Base-by-base conservation (phyloP, 2,113 vertebrate species). In the Hassar affinis region DNA sequence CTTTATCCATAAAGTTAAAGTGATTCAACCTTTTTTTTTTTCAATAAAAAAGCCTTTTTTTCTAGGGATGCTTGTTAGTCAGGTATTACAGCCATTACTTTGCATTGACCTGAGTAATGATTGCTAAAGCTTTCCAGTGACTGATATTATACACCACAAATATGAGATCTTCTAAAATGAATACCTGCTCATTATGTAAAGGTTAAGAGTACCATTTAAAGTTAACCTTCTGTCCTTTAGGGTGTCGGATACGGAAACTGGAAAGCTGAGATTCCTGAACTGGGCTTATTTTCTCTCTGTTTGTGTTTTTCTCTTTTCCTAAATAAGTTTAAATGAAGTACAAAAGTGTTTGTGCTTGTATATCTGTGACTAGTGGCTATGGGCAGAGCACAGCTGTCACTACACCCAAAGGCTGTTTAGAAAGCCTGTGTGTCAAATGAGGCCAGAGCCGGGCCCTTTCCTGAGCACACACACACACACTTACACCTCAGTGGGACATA, bases 391-490 rank as follows among this genome's bases (percentile, higher is more conserved):
- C 85, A 86, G 81, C 85, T 86, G 77, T 83, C n/a, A 25, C 81
- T 86, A 86, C 81, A 83, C 66, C 85, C 76, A 86, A 59, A 33
- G 85, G 85, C 85, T 86, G 81, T 86, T 83, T 86, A 74, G 85
- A 83, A 79, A 83, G 47, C 56, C 85, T 74, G 33, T 35, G 80
- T 79, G 77, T 83, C 85, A 79, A 80, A 83, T 74, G 80, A 71
- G 80, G 62, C 80, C 80, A 86, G 74, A 66, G 69, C 72, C 3
- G 25, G 56, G 61, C 49, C 25, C 68, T 52, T 69, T 61, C 49
- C 74, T 57, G 35, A 85, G 66, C 56, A 17, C 62, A 18, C 72
- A 66, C 45, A 27, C 83, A 84, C 33, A 78, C 68, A 49, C 54
- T 64, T 15, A 22, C 20, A 42, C 56, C 57, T 79, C 57, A 27